Conservation (phyloP, 2,113 vertebrate genomes). For the Danio rerio region GRCz12tu NC_133180.1:34171001-34171500, state of each 20-base stretch:
- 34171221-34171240: constrained; percentile 21
- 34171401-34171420: too few relatives aligned
- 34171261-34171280: background rate
- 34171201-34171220: background rate
- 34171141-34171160: constrained; percentile 16
- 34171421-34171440: too few relatives aligned
- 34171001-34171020: background rate
- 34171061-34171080: background rate
- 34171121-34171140: constrained; percentile 16
- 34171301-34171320: too few relatives aligned
- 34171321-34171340: too few relatives aligned
- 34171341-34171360: too few relatives aligned
- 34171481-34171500: too few relatives aligned
- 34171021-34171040: constrained; percentile 5
- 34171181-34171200: constrained; percentile 7
- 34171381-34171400: too few relatives aligned
- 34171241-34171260: background rate
- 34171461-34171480: too few relatives aligned
- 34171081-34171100: background rate
- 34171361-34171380: too few relatives aligned
- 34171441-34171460: too few relatives aligned
- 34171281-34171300: background rate
- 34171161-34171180: background rate
- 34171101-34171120: background rate
- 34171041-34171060: constrained; percentile 9